Evolutionary conservation across 2,113 vertebrate species (phyloP).

Genomic region (Origma solitaria): DNA sequence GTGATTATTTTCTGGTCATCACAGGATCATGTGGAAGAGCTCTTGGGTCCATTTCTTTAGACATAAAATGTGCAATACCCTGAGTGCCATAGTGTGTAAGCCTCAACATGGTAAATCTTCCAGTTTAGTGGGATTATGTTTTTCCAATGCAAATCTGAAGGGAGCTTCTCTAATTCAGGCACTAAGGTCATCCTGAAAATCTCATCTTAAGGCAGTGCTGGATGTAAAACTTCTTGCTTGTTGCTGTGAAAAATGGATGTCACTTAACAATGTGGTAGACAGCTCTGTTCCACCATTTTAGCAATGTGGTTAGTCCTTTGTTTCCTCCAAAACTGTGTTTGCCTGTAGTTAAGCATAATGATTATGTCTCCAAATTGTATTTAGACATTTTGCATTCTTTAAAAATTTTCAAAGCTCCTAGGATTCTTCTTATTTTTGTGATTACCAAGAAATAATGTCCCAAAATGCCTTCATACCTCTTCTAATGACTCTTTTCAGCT

Average conservation of each 20-base stretch:
- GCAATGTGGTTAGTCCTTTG: not conserved
- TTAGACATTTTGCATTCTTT: not conserved
- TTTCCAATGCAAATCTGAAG: not conserved
- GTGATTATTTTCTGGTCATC: not conserved
- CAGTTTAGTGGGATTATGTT: not conserved
- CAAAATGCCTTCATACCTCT: not conserved
- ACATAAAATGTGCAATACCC: not conserved
- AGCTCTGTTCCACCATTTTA: not conserved
- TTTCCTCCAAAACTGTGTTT: not conserved
- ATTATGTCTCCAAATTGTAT: not conserved
- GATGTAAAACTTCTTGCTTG: not conserved
- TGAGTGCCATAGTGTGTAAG: rapidly evolving
- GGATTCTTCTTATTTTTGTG: not conserved
- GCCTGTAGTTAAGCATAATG: not conserved
- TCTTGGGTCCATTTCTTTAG: not conserved
- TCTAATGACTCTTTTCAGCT: constrained; percentile 11
- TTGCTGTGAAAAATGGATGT: not conserved
- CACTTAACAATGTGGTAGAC: not conserved
- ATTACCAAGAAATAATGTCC: not conserved
- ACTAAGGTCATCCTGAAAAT: not conserved
- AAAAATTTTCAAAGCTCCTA: not conserved
- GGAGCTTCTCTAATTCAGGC: not conserved
- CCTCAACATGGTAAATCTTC: rapidly evolving
- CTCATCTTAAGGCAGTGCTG: not conserved
- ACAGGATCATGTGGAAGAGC: not conserved